A percentile compares a stretch with the other conserved stretches of the same genome.
These are phyloP conservation scores for Atta texana DNA, from an alignment of 1,140 invertebrate genomes.

Conservation along the genomic window DNA sequence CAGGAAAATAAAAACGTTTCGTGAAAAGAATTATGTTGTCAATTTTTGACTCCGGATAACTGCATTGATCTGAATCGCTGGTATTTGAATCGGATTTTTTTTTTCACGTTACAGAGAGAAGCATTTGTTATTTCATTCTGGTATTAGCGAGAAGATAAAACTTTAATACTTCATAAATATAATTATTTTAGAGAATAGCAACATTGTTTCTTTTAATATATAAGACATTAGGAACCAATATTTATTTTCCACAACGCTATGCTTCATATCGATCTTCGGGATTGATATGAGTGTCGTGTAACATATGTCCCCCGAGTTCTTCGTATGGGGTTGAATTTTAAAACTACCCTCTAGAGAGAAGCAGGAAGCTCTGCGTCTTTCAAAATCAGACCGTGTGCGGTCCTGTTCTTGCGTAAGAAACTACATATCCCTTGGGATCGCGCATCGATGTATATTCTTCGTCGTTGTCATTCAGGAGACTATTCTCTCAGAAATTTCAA, in stretches of 20 bases:
- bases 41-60: constrained; percentile 37
- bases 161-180: neutral
- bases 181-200: neutral
- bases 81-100: neutral
- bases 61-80: constrained; percentile 36
- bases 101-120: neutral
- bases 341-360: constrained; percentile 81
- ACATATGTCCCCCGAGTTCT: constrained; percentile 68
- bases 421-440: constrained; percentile 79
- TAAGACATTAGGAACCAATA: neutral
- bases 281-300: constrained; percentile 79
- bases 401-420: constrained; percentile 79
- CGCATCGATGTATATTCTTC: constrained; percentile 66
- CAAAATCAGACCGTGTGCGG: constrained; percentile 80
- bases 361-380: constrained; percentile 72
- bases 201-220: neutral
- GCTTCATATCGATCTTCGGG: constrained; percentile 65
- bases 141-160: neutral
- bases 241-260: neutral
- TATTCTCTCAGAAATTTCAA: constrained; percentile 35
- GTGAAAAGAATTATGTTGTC: constrained; percentile 61
- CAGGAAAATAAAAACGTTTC: constrained; percentile 47
- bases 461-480: constrained; percentile 5
- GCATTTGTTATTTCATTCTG: neutral
- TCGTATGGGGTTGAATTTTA: constrained; percentile 84